Evolutionary conservation across 2,888 invertebrate genomes (phyloP).

Genomic region (Apotomis betuletana): DNA sequence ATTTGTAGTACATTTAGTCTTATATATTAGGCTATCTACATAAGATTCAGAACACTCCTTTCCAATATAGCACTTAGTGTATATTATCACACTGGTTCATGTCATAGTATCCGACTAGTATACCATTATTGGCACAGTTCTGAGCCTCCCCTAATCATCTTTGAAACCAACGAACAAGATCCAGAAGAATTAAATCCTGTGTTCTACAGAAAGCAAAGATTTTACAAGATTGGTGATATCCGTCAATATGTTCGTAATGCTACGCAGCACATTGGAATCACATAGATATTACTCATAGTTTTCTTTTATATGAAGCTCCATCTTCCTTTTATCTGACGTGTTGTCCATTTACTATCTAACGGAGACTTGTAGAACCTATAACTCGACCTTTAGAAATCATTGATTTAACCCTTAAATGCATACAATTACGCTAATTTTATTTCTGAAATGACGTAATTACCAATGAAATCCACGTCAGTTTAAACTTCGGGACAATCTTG

Average conservation of each 20-base stretch:
- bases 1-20: constrained; percentile 23
- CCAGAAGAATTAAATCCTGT: constrained; percentile 1
- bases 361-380: too few relatives aligned
- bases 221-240: background rate
- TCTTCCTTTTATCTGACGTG: too few relatives aligned
- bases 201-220: background rate
- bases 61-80: constrained; percentile 13
- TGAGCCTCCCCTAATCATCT: constrained; percentile 4
- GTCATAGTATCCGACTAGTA: constrained; percentile 12
- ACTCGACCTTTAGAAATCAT: too few relatives aligned
- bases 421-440: too few relatives aligned
- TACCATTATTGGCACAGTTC: constrained; percentile 30
- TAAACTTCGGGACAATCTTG: too few relatives aligned
- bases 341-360: too few relatives aligned
- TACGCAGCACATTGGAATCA: background rate
- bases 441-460: too few relatives aligned
- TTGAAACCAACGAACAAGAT: constrained; percentile 3
- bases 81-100: constrained; percentile 34
- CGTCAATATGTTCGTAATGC: background rate
- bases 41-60: constrained; percentile 26
- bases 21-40: constrained; percentile 21
- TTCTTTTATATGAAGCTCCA: too few relatives aligned
- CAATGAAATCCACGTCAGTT: too few relatives aligned
- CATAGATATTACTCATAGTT: background rate
- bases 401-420: too few relatives aligned